Base-by-base conservation (phyloP, 1,140 invertebrate genomes). In the Drosophila orena region DNA sequence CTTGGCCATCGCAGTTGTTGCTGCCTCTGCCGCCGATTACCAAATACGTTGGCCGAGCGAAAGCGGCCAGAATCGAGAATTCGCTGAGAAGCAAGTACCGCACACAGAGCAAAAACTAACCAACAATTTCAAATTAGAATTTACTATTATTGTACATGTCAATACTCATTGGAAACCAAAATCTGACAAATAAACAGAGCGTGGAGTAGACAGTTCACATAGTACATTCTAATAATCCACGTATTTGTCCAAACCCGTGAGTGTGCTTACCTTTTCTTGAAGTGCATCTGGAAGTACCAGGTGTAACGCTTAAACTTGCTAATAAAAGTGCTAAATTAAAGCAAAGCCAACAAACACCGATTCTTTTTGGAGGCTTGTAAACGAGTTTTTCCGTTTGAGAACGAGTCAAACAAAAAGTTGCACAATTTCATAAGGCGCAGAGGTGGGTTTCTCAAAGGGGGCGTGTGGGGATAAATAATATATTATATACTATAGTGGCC, bases 311-410 rank as follows among this genome's bases (percentile, higher is more conserved):
- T 24, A 44, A 42, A 55, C 38, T 75, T 76, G 72, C 53, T 75
- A 76, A 76, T 76, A 76, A 71, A 86, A 72, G 43, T 68, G 65
- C 68, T 88, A 76, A 79, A 86, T 76, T 88, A 65, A 88, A 70
- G 57, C 65, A 15, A 37, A 20, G 27, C 53, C 40, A 11, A 58
- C 37, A 34, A 30, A 40, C n/a, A 50, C 58, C 20, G 44, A 50
- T 50, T 66, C 61, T 57, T 53, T 86, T 56, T 24, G 46, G 78
- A 66, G 81, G 81, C 77, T 77, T 73, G 58, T 64, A 86, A 86
- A 86, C 81, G 54, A 81, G 81, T 86, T 86, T 85, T 66, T 66
- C 61, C 83, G 74, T 62, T 83, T 57, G 60, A 86, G 83, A 86
- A 85, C 61, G 57, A 53, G 58, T 34, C 55, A 34, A 40, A 56